Base-by-base conservation (phyloP, 2,113 vertebrate genomes). In the Asarcornis scutulata region DNA sequence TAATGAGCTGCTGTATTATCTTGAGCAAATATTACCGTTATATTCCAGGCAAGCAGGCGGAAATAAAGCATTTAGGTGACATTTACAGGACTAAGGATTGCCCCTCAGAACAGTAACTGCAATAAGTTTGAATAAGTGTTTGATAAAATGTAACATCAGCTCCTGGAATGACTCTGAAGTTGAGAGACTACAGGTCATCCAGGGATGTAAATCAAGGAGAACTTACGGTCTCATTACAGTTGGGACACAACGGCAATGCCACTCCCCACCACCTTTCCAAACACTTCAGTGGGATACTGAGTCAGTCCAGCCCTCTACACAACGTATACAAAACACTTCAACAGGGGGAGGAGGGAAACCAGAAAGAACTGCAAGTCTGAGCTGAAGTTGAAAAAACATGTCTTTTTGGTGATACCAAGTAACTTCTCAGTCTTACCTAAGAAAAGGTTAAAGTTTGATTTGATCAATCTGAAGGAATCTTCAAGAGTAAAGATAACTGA, bases 1-100 rank as follows among this genome's bases (percentile, higher is more conserved):
- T 95, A 93, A 92, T 83, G 67, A 85, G 66, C 27, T 73, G 14
- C 42, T 86, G 23, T 71, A 87, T 87, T 87, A 93, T 83, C 13
- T 53, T 92, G 66, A 91, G 48, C 86, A 95, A 95, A 86, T 72
- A 86, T 75, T 75, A 46, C 22, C 32, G 29, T 89, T 87, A 55
- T 86, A 79, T 85, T 88, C 42, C 59, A 88, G 36, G 32, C 83
- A 75, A 86, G 34, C n/a, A 18, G 0, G 2, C 8, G 59, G 60
- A 90, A 78, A 10, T 18, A 93, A 84, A 83, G 60, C 27, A 74
- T 62, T 84, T 55, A 67, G 52, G 80, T 88, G 73, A 78, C 52
- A 17, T 4, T n/a, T 40, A 60, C 3, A 29, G 56, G 38, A 62
- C 38, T 78, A 29, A 78, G 20, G 62, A 36, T 36, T 5, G 12